phyloP scores from a whole-genome alignment of 2,797 vertebrate genomes.

The Thalassophryne amazonica region DNA sequence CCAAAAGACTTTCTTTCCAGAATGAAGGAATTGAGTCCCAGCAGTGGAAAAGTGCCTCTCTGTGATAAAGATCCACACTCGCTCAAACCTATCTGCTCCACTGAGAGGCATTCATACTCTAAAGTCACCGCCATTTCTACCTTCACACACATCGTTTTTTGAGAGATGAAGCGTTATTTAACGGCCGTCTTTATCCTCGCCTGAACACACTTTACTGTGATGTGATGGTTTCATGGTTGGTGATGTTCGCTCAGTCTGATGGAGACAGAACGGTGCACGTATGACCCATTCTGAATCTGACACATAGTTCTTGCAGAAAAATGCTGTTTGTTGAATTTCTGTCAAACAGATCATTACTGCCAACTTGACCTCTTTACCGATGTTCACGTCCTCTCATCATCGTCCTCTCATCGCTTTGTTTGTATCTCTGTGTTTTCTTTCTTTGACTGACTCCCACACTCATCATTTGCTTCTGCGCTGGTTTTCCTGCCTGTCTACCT shows the following conservation, averaged over 20 bases:
- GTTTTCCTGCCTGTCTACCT: background rate
- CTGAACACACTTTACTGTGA: background rate
- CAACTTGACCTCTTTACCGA: slow-evolving; percentile 60
- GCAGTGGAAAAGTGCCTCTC: too few species aligned
- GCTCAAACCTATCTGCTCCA: too few species aligned
- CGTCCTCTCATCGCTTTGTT: slow-evolving; percentile 15
- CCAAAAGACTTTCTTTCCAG: too few species aligned
- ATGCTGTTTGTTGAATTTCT: slow-evolving; percentile 42
- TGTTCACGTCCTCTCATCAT: slow-evolving; percentile 32
- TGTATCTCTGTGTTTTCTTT: background rate
- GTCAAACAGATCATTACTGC: slow-evolving; percentile 37
- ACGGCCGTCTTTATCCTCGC: background rate
- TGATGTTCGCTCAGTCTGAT: background rate
- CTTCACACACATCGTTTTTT: background rate
- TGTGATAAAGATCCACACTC: too few species aligned
- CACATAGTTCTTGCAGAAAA: slow-evolving; percentile 12
- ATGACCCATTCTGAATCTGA: slow-evolving; percentile 2
- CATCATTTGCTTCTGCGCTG: background rate
- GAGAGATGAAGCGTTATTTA: slow-evolving; percentile 1
- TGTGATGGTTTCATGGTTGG: background rate
- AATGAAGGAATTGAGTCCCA: too few species aligned
- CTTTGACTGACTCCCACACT: background rate
- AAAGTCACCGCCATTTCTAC: too few species aligned
- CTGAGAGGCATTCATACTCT: too few species aligned
- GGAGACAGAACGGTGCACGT: background rate